Conservation (phyloP, 2,797 vertebrate genomes). For the Mormyrops boulengeri region DNA sequence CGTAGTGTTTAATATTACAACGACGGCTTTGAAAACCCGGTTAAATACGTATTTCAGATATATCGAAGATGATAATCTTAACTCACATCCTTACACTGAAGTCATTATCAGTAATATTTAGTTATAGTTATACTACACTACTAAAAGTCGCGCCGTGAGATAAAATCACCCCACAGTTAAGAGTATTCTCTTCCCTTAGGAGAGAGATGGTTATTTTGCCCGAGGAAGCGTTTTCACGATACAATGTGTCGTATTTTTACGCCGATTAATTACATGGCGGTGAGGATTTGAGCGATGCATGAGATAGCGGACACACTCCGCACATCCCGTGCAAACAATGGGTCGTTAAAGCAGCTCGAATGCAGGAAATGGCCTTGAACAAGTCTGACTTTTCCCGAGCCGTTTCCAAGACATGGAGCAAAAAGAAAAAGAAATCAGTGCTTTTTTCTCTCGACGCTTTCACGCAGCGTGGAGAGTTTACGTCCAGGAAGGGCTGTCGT, state of each 20-base stretch:
- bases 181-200: not conserved
- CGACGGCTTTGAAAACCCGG: not conserved
- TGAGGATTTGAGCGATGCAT: not conserved
- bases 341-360: not conserved
- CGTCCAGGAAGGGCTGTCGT: not conserved
- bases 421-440: not conserved
- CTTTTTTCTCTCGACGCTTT: not conserved
- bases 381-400: not conserved
- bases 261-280: not conserved
- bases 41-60: not conserved
- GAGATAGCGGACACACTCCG: not conserved
- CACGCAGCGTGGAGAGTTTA: not conserved
- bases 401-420: not conserved
- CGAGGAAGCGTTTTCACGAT: not conserved
- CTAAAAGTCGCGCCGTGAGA: not conserved
- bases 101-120: not conserved
- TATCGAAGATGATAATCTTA: not conserved
- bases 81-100: not conserved
- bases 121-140: not conserved
- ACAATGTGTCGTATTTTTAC: not conserved
- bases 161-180: not conserved
- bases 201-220: not conserved
- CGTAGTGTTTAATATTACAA: not conserved
- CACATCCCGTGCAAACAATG: not conserved
- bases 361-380: conserved; percentile 6